Evolutionary conservation across 2,113 vertebrate genomes (phyloP).

Genomic region (Caretta caretta): DNA sequence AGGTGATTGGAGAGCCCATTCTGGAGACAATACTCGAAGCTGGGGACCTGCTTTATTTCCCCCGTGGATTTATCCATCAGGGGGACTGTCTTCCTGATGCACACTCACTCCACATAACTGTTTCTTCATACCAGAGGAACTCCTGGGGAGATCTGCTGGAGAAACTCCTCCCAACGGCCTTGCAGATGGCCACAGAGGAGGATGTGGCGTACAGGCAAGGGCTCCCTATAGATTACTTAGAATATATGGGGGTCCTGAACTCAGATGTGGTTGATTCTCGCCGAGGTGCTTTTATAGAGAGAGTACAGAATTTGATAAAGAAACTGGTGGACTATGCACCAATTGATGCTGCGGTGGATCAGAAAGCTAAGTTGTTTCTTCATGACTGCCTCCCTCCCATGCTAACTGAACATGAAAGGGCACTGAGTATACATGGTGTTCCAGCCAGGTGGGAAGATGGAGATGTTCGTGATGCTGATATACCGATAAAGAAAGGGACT

Average conservation of each 20-base stretch:
- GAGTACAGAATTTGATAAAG: conserved; percentile 83
- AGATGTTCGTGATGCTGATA: conserved; percentile 70
- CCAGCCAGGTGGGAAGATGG: conserved; percentile 85
- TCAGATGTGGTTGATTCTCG: conserved; percentile 85
- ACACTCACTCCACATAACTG: conserved; percentile 94
- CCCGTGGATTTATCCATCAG: conserved; percentile 96
- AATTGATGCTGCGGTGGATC: conserved; percentile 94
- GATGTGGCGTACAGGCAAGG: conserved; percentile 92
- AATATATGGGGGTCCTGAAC: conserved; percentile 93
- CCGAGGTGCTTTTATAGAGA: conserved; percentile 84
- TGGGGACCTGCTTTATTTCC: conserved; percentile 95
- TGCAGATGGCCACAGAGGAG: conserved; percentile 94
- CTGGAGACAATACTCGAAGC: conserved; percentile 92
- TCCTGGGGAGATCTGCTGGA: conserved; percentile 93
- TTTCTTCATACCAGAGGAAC: conserved; percentile 96
- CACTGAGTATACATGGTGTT: conserved; percentile 86
- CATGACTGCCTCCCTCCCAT: conserved; percentile 94
- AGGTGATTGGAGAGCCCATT: conserved; percentile 87
- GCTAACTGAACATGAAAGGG: conserved; percentile 85
- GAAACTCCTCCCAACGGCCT: conserved; percentile 89
- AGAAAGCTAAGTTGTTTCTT: conserved; percentile 91
- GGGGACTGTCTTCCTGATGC: conserved; percentile 87
- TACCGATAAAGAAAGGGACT: conserved; percentile 83
- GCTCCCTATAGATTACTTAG: conserved; percentile 90
- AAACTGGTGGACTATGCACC: conserved; percentile 87